Base-by-base conservation (phyloP, 92 coral and sea anemone species). In the Nematostella vectensis region DNA sequence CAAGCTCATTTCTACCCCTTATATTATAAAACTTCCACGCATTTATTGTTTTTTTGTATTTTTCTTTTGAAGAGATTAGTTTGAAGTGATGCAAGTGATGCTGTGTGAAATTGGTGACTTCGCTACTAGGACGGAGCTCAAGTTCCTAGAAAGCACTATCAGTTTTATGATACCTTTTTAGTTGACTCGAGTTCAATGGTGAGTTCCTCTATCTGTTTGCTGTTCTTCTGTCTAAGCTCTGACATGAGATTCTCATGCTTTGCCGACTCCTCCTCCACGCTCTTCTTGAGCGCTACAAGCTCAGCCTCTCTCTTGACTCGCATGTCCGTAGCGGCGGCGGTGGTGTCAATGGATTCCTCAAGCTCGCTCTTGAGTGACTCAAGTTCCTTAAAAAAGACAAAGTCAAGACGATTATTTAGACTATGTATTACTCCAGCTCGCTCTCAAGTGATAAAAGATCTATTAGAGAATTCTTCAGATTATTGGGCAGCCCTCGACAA, bases 321-420 rank as follows among this genome's bases (percentile, higher is more conserved):
- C 88, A 87, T 75, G 23, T 83, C 88, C 2, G 83, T 76, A 0
- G 87, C 99, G 12, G 99, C 95, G 1, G 78, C 69, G 1, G 99
- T 93, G 15, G 93, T 93, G 69, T 93, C 99, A 21, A 93, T 86
- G 9, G 99, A 93, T 51, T 93, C 99, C 69, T 93, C 99, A 1
- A 93, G 83, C 61, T 93, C 99, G 1, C 78, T 61, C 57, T 82
- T 86, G 51, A 93, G 75, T 3, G 87, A 62, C 62, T 93, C 94
- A n/a, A 93, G 75, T 79, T 93, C 99, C 99, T 93, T 38, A 47
- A 4, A 15, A 27, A 13, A 19, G 45, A 16, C 61, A 15, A 45
- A 26, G n/a, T n/a, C n/a, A n/a, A 47, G 10, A 52, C 27, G 28
- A 52, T 52, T 18, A 52, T 15, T 1, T 26, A 26, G 2, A 26